Evolutionary conservation across 2,888 invertebrate genomes (phyloP), one percentile per base, ranked within the genome.

Genomic region (Nudaria mundana): DNA sequence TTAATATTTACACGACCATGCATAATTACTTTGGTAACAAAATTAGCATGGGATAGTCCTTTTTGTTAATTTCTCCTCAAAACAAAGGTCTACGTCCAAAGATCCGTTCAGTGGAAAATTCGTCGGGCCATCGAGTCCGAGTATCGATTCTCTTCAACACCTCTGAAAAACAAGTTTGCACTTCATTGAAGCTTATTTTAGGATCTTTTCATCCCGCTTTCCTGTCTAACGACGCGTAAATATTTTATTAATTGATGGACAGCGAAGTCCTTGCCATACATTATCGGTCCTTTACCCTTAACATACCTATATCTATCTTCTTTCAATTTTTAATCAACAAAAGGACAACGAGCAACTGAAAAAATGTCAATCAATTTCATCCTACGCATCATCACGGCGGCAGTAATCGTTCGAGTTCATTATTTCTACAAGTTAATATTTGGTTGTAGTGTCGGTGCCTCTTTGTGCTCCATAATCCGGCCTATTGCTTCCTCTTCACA

Each of bases 351-450:
- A 43, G 40, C 44, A 63, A 40, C 41, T 51, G 50, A 64, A 68
- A 48, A 70, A 70, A 65, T 61, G 72, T 72, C 76, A 74, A 78
- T 81, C 79, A 80, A 70, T 28, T 66, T 69, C 74, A 72, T 72
- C 71, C 69, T 71, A 74, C 68, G 59, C 62, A 63, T 56, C 68
- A 68, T 67, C 59, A 61, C 56, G 63, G 64, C 66, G 63, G 67
- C 68, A 67, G 63, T 46, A 56, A 66, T 70, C 47, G 55, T 63
- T 58, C 56, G 50, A 40, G 41, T 50, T 71, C 75, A 83, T 86
- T 83, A 81, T 87, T 86, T 87, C 82, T 82, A 77, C 75, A 56
- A 86, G 85, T 90, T 88, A 89, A 90, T 90, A 89, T 90, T 90
- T 87, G 86, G 80, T 80, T 69, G 74, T 66, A 66, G 69, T 57